Conservation (phyloP, 2,888 invertebrate genomes). For the Caenorhabditis angaria region DNA sequence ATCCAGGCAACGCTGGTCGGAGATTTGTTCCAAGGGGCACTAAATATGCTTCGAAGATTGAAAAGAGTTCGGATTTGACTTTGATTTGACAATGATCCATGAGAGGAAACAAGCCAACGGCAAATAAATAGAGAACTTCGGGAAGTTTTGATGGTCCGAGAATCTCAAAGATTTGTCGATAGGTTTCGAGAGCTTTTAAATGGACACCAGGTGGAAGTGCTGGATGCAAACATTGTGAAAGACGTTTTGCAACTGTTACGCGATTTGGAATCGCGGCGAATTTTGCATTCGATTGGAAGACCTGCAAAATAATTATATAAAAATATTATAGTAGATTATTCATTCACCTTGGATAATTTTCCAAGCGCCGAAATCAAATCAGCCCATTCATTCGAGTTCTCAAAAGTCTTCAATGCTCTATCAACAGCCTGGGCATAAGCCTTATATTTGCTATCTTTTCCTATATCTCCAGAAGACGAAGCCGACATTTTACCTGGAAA, state of each 20-base stretch:
- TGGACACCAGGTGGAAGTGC: constrained; percentile 85
- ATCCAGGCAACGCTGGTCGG: constrained; percentile 85
- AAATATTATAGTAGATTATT: background rate
- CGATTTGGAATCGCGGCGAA: constrained; percentile 86
- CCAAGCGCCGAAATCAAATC: constrained; percentile 89
- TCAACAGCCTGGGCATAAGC: constrained; percentile 82
- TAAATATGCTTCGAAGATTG: constrained; percentile 87
- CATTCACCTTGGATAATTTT: constrained; percentile 85
- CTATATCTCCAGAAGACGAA: constrained; percentile 29
- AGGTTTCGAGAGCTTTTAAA: constrained; percentile 88
- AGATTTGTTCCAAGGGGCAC: constrained; percentile 83
- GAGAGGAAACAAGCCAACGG: constrained; percentile 85
- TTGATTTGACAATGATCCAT: constrained; percentile 86
- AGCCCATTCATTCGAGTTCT: constrained; percentile 93
- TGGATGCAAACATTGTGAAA: constrained; percentile 93
- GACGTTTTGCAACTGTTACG: constrained; percentile 86
- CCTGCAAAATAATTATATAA: constrained; percentile 75
- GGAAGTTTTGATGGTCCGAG: constrained; percentile 79
- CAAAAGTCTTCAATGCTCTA: constrained; percentile 88
- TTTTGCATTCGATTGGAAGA: constrained; percentile 82
- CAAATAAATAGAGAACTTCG: constrained; percentile 71
- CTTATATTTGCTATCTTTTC: constrained; percentile 55
- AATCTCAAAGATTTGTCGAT: constrained; percentile 87
- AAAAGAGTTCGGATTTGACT: constrained; percentile 81
- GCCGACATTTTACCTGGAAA: constrained; percentile 24